A percentile compares a stretch with the other conserved stretches of the same genome.
These are phyloP conservation scores for Netelia fuscicornis DNA, from an alignment of 2,888 invertebrate genomes.

Conservation along the genomic window DNA sequence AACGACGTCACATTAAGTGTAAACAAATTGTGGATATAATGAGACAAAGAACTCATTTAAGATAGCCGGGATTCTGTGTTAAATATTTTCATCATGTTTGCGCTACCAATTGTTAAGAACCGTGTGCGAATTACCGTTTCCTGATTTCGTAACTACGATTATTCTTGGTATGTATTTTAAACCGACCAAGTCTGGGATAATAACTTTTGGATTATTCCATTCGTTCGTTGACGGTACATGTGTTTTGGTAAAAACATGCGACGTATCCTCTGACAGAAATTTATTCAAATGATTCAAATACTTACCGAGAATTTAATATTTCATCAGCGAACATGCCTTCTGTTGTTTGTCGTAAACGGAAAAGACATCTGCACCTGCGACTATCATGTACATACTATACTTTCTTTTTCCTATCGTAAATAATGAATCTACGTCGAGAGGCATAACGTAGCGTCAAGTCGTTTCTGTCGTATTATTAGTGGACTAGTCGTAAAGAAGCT, in stretches of 20 bases:
- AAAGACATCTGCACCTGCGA: background rate
- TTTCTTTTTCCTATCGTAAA: background rate
- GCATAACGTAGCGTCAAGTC: conserved; percentile 8
- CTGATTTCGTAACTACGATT: no score
- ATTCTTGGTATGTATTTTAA: no score
- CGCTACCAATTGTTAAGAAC: no score
- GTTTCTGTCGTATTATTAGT: conserved; percentile 55
- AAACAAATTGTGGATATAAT: no score
- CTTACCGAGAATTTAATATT: conserved; percentile 20
- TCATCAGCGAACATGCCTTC: conserved; percentile 29
- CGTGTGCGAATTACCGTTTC: no score
- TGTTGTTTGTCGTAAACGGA: background rate
- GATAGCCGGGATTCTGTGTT: no score
- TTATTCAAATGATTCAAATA: background rate
- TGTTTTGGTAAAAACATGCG: background rate
- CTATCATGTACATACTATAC: no score
- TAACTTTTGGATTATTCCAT: no score
- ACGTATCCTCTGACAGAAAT: conserved; percentile 13
- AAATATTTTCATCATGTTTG: no score
- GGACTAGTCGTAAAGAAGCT: conserved; percentile 41
- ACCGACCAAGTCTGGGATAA: no score
- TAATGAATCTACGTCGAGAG: conserved; percentile 42
- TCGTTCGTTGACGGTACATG: conserved; percentile 22
- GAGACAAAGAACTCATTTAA: no score
- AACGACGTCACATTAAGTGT: no score